Evolutionary conservation across 2,113 vertebrate species (phyloP).

Genomic region (Rattus rattus): DNA sequence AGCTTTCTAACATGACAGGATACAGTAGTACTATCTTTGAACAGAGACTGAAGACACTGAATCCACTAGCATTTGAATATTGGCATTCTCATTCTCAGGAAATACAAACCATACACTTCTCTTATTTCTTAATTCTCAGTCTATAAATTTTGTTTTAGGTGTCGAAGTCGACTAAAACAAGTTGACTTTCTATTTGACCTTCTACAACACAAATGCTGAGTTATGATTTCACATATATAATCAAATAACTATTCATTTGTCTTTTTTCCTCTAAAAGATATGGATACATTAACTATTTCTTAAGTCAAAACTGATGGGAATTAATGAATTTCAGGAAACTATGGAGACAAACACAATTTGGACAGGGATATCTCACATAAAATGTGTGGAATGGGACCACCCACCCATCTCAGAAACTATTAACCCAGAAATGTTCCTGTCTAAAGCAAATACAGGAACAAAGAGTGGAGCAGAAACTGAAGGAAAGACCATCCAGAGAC

Average conservation of each 20-base stretch:
- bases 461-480: too few relatives aligned
- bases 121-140: neutral
- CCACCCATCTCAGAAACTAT: too few relatives aligned
- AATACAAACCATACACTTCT: neutral
- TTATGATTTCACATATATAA: neutral
- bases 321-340: neutral
- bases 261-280: neutral
- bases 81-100: neutral
- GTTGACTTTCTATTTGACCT: conserved; percentile 35
- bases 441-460: too few relatives aligned
- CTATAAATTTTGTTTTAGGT: neutral
- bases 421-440: too few relatives aligned
- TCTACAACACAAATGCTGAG: neutral
- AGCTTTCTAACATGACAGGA: neutral
- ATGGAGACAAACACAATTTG: neutral
- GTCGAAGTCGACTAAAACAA: neutral
- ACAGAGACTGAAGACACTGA: neutral
- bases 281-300: neutral
- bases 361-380: neutral
- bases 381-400: too few relatives aligned
- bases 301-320: neutral
- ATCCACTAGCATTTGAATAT: neutral
- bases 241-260: neutral
- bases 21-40: neutral
- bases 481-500: too few relatives aligned